These are phyloP conservation scores for Cheilosia urbana DNA, from an alignment of 2,888 invertebrate species.

Conservation along the genomic window DNA sequence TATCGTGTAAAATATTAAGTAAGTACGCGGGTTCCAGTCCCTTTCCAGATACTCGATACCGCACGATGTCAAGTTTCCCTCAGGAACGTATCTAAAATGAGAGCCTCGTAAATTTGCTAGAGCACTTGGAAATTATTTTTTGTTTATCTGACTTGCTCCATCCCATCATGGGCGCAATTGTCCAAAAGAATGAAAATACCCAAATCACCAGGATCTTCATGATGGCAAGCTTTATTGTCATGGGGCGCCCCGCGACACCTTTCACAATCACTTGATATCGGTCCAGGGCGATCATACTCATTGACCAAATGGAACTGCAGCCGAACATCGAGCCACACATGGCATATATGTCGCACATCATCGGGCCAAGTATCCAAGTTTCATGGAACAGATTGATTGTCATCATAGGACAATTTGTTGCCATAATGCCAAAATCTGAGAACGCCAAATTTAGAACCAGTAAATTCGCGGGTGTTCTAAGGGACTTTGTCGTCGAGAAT, in stretches of 20 bases:
- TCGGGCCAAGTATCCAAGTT: slow-evolving; percentile 85
- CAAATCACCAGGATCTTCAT: slow-evolving; percentile 85
- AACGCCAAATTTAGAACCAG: slow-evolving; percentile 96
- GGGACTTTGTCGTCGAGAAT: slow-evolving; percentile 83
- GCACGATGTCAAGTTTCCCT: slow-evolving; percentile 97
- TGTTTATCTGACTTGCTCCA: slow-evolving; percentile 84
- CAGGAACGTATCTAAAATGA: slow-evolving; percentile 91
- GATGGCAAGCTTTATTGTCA: slow-evolving; percentile 85
- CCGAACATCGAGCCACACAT: slow-evolving; percentile 95
- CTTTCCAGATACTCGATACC: slow-evolving; percentile 94
- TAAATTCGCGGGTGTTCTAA: slow-evolving; percentile 95
- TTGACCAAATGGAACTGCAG: slow-evolving; percentile 95
- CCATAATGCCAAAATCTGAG: slow-evolving; percentile 94
- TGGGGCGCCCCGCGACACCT: slow-evolving; percentile 85
- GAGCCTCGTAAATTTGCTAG: neutral
- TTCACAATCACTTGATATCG: slow-evolving; percentile 97
- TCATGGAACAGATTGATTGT: slow-evolving; percentile 83
- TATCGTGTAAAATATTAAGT: slow-evolving; percentile 90
- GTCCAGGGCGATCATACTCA: slow-evolving; percentile 96
- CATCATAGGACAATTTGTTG: slow-evolving; percentile 84
- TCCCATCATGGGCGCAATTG: slow-evolving; percentile 85
- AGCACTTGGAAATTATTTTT: neutral
- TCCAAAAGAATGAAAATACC: slow-evolving; percentile 85
- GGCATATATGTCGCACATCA: slow-evolving; percentile 94
- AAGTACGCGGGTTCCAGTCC: slow-evolving; percentile 90